A percentile compares a stretch with the other conserved stretches of the same genome.
Evolutionary conservation across 2,888 invertebrate genomes (phyloP).

Genomic region (Epinotia ramella): DNA sequence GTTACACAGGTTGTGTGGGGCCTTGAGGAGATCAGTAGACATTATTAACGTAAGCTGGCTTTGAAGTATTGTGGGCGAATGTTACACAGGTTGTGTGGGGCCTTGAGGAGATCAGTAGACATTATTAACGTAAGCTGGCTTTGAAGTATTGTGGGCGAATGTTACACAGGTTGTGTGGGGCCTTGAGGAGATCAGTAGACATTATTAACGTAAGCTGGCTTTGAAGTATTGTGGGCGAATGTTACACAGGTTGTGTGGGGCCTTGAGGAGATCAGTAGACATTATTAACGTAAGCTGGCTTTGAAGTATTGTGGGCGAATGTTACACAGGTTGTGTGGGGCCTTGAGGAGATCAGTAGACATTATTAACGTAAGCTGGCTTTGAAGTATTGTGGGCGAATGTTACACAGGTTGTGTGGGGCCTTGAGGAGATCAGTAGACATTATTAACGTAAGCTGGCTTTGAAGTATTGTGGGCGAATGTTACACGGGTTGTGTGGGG

Average conservation of each 20-base stretch:
- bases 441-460: constrained; percentile 8
- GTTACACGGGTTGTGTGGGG: neutral
- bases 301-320: constrained; percentile 6
- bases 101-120: constrained; percentile 14
- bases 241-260: neutral
- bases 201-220: constrained; percentile 8
- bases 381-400: constrained; percentile 6
- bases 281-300: constrained; percentile 8
- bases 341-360: constrained; percentile 14
- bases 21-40: constrained; percentile 14
- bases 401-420: neutral
- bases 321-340: neutral
- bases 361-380: constrained; percentile 8
- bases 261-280: constrained; percentile 14
- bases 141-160: constrained; percentile 6
- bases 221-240: constrained; percentile 6
- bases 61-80: constrained; percentile 6
- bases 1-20: neutral
- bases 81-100: neutral
- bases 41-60: constrained; percentile 8
- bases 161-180: neutral
- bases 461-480: constrained; percentile 6
- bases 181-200: constrained; percentile 14
- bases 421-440: constrained; percentile 14
- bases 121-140: constrained; percentile 8